A percentile compares a stretch with the other conserved stretches of the same genome.
phyloP scores from a whole-genome alignment of 2,113 vertebrate species.

The Vicugna pacos region DNA sequence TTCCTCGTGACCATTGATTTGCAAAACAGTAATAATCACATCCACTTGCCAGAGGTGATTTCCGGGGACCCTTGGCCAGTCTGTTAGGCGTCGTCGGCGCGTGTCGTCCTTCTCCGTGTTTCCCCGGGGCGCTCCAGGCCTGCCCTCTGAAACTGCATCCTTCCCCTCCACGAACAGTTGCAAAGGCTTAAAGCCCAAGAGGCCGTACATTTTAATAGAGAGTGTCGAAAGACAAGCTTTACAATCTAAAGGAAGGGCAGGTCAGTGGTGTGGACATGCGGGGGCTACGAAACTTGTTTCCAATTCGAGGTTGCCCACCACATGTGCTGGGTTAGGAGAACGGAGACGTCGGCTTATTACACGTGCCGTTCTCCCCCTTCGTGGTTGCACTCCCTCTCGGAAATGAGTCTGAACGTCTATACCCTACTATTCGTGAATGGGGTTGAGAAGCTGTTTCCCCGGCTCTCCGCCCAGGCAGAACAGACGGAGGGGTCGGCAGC shows the following conservation, averaged over 20 bases:
- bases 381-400: background rate
- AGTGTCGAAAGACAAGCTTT: background rate
- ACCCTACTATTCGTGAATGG: accelerated
- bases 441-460: background rate
- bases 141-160: background rate
- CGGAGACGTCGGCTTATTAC: background rate
- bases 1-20: background rate
- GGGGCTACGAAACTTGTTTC: background rate
- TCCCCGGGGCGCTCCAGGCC: background rate
- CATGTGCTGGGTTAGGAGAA: background rate
- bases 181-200: background rate
- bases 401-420: background rate
- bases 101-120: background rate
- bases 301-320: background rate
- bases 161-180: background rate
- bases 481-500: background rate
- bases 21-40: background rate
- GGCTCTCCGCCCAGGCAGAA: accelerated
- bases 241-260: background rate
- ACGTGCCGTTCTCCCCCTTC: background rate
- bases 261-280: too few species aligned
- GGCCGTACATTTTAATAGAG: background rate
- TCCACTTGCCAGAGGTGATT: background rate
- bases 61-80: background rate
- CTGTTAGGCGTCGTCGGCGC: background rate